Evolutionary conservation across 92 coral and sea anemone genomes (phyloP).

Genomic region (Parazoanthus atlanticus): DNA sequence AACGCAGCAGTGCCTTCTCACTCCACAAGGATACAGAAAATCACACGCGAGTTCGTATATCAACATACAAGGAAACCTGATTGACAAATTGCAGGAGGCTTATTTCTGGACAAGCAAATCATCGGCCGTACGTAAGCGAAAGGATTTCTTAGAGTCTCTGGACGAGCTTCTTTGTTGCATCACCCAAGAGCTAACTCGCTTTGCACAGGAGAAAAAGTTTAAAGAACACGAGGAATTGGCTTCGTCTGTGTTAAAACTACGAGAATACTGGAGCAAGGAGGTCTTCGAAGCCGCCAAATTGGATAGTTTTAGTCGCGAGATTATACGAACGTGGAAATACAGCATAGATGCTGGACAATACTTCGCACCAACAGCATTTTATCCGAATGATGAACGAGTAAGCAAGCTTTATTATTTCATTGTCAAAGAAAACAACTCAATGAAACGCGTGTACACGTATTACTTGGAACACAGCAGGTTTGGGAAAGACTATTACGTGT

Average conservation of each 20-base stretch:
- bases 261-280: constrained; percentile 20
- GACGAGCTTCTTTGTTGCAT: constrained; percentile 30
- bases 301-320: constrained; percentile 31
- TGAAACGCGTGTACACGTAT: neutral
- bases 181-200: constrained; percentile 23
- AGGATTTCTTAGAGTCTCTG: constrained; percentile 11
- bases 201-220: constrained; percentile 29
- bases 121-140: neutral
- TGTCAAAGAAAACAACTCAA: constrained; percentile 12
- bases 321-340: constrained; percentile 9
- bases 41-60: neutral
- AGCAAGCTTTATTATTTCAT: constrained; percentile 21
- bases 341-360: constrained; percentile 27
- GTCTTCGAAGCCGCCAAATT: constrained; percentile 21
- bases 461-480: constrained; percentile 35
- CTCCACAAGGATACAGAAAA: constrained; percentile 13
- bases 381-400: constrained; percentile 10
- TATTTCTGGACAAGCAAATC: constrained; percentile 23
- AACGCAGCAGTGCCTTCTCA: constrained; percentile 31
- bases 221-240: constrained; percentile 29
- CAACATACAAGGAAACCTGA: neutral
- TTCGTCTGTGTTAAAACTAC: constrained; percentile 20
- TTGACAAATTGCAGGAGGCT: constrained; percentile 4
- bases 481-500: constrained; percentile 23
- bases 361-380: constrained; percentile 26